A percentile compares a stretch with the other conserved stretches of the same genome.
Evolutionary conservation across 2,797 vertebrate species (phyloP).

Genomic region (Argya squamiceps): DNA sequence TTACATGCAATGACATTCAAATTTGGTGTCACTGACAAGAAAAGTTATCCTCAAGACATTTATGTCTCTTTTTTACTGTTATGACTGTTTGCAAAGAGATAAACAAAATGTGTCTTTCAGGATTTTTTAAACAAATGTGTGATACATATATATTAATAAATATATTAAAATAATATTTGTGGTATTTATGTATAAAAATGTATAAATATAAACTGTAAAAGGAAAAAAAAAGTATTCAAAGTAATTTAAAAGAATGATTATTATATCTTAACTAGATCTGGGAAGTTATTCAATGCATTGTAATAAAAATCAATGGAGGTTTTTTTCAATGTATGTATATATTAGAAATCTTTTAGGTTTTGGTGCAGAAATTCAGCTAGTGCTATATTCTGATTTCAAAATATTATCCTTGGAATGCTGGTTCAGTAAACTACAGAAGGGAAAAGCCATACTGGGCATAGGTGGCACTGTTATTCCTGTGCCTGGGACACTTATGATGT

Average conservation of each 20-base stretch:
- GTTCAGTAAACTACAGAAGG: background rate
- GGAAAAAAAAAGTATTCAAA: background rate
- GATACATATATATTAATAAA: background rate
- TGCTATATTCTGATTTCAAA: background rate
- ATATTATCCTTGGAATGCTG: background rate
- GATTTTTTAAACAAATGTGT: background rate
- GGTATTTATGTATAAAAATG: background rate
- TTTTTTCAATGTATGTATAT: background rate
- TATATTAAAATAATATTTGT: background rate
- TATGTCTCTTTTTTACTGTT: background rate
- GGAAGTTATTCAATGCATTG: background rate
- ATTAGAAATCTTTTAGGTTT: background rate
- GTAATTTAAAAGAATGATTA: background rate
- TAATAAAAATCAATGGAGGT: background rate
- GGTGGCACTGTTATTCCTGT: background rate
- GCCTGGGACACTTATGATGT: background rate
- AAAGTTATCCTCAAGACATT: background rate
- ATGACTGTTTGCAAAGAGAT: background rate
- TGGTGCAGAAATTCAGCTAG: background rate
- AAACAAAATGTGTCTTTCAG: background rate
- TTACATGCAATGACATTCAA: background rate
- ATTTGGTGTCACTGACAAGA: background rate
- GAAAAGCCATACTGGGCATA: background rate
- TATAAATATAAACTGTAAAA: background rate
- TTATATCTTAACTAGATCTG: background rate